Conservation (phyloP, 2,888 invertebrate genomes). For the Noctua janthe region DNA sequence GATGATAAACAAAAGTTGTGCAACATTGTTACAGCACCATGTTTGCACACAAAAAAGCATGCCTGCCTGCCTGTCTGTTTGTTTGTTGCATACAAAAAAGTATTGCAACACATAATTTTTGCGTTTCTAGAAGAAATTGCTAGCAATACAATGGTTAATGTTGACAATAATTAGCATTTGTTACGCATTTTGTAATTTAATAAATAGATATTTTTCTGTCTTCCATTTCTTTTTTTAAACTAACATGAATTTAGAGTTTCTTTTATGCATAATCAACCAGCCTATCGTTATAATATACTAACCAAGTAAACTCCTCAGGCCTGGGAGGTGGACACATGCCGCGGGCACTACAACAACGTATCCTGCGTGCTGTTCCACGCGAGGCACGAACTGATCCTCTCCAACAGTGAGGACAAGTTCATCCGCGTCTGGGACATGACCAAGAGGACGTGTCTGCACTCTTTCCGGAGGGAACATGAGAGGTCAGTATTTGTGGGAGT, state of each 20-base stretch:
- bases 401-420: constrained; percentile 99
- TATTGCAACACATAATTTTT: background rate
- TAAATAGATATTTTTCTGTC: background rate
- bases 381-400: constrained; percentile 98
- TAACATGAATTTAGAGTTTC: background rate
- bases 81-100: background rate
- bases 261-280: background rate
- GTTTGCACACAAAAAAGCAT: background rate
- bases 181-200: too few relatives aligned
- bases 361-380: constrained; percentile 99
- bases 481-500: constrained; percentile 75
- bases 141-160: background rate
- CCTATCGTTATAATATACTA: background rate
- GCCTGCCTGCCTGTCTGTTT: too few relatives aligned
- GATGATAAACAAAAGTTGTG: background rate
- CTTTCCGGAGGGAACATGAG: constrained; percentile 98
- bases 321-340: constrained; percentile 99
- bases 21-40: background rate
- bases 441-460: constrained; percentile 97
- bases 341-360: constrained; percentile 99
- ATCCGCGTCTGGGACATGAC: constrained; percentile 99
- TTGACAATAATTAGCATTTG: background rate
- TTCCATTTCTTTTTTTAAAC: background rate
- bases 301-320: constrained; percentile 89
- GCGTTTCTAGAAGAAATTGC: background rate